Percentiles rank a stretch among this genome's conserved stretches.
Conservation (phyloP, 1,140 invertebrate species). For the Drosophila prosaltans region DNA sequence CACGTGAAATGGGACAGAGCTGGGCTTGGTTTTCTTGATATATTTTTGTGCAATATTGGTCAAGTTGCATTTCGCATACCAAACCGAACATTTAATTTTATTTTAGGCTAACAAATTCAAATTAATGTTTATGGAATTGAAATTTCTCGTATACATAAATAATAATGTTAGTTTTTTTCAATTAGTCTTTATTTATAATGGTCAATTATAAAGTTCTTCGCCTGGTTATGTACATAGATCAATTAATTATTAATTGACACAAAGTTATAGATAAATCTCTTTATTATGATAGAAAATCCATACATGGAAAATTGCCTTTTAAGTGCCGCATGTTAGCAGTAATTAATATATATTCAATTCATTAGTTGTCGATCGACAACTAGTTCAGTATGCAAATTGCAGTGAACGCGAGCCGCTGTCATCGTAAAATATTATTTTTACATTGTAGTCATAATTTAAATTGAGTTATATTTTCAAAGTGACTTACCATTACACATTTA, state of each 20-base stretch:
- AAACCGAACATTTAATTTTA: slow-evolving; percentile 3
- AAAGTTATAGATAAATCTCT: too few relatives aligned
- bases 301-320: neutral
- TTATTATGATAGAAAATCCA: slow-evolving; percentile 2
- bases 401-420: neutral
- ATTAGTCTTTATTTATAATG: neutral
- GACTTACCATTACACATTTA: neutral
- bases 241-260: too few relatives aligned
- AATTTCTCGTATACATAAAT: neutral
- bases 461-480: neutral
- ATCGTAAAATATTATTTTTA: neutral
- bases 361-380: slow-evolving; percentile 1
- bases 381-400: slow-evolving; percentile 47
- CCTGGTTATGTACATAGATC: neutral
- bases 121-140: neutral
- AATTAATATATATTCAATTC: slow-evolving; percentile 28
- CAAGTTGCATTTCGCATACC: slow-evolving; percentile 41
- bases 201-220: neutral
- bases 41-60: slow-evolving; percentile 42
- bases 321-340: slow-evolving; percentile 16
- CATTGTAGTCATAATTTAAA: slow-evolving; percentile 3
- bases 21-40: slow-evolving; percentile 31
- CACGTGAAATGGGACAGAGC: slow-evolving; percentile 44
- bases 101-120: slow-evolving; percentile 28
- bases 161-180: neutral